A percentile compares a stretch with the other conserved stretches of the same genome.
phyloP scores from a whole-genome alignment of 2,113 vertebrate species.

The Melierax canorus region DNA sequence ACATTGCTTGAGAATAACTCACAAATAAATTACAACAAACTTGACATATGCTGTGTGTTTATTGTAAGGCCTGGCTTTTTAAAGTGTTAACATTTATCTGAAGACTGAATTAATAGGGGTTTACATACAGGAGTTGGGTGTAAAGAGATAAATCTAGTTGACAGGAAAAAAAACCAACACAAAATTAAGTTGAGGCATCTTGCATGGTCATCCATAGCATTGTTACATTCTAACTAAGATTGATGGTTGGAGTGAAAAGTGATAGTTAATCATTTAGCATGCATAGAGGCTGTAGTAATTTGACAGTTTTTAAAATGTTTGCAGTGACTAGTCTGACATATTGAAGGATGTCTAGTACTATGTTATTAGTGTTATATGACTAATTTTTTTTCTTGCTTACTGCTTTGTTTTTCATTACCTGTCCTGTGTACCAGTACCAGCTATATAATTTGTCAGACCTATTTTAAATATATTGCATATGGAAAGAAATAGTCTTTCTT shows the following conservation, averaged over 20 bases:
- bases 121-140: not conserved
- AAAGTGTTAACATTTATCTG: not conserved
- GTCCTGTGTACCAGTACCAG: not conserved
- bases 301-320: not conserved
- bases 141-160: not conserved
- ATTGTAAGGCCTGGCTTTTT: not conserved
- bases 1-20: constrained; percentile 71
- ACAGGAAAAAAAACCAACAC: not conserved
- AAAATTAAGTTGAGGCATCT: not conserved
- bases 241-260: not conserved
- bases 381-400: not conserved
- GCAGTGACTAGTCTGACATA: not conserved
- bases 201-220: not conserved
- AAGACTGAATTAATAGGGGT: not conserved
- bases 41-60: not conserved
- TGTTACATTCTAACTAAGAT: not conserved
- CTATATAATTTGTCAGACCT: not conserved
- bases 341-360: not conserved
- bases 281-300: not conserved
- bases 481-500: not conserved
- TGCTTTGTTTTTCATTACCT: not conserved
- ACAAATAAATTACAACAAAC: constrained; percentile 69
- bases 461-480: not conserved
- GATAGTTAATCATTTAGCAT: not conserved
- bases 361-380: not conserved